Conservation (phyloP, 2,888 invertebrate genomes). For the Tenthredo mesomela region DNA sequence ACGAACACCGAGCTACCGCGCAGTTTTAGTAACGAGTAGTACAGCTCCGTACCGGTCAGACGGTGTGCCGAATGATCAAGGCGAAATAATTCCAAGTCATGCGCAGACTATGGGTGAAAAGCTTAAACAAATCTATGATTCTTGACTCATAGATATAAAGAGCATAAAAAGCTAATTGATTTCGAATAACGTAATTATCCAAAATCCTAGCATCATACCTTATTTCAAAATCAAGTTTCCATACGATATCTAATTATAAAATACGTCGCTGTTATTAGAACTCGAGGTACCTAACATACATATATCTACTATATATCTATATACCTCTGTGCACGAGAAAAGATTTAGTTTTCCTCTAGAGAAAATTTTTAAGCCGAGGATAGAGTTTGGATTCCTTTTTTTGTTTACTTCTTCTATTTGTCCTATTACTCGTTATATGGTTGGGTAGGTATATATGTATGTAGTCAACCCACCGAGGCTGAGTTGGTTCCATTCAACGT, state of each 20-base stretch:
- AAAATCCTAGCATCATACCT: background rate
- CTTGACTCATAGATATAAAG: too few relatives aligned
- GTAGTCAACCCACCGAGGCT: background rate
- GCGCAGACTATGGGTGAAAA: background rate
- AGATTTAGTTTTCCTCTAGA: background rate
- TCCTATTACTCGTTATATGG: conserved; percentile 21
- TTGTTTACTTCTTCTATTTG: background rate
- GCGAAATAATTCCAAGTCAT: background rate
- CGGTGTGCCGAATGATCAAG: background rate
- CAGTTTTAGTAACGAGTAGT: conserved; percentile 5
- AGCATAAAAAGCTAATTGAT: too few relatives aligned
- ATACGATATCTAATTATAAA: background rate
- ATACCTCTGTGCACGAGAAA: background rate
- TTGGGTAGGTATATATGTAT: too few relatives aligned
- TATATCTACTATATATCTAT: background rate
- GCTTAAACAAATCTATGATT: background rate
- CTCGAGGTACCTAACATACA: background rate
- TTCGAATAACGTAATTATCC: background rate
- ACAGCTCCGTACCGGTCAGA: background rate
- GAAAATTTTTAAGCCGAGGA: conserved; percentile 10
- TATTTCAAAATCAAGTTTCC: background rate
- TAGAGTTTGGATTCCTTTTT: background rate
- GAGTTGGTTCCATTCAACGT: background rate
- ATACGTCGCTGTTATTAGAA: background rate
- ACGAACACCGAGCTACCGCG: background rate